Conservation (phyloP, 2,113 vertebrate species). For the Castor canadensis region DNA sequence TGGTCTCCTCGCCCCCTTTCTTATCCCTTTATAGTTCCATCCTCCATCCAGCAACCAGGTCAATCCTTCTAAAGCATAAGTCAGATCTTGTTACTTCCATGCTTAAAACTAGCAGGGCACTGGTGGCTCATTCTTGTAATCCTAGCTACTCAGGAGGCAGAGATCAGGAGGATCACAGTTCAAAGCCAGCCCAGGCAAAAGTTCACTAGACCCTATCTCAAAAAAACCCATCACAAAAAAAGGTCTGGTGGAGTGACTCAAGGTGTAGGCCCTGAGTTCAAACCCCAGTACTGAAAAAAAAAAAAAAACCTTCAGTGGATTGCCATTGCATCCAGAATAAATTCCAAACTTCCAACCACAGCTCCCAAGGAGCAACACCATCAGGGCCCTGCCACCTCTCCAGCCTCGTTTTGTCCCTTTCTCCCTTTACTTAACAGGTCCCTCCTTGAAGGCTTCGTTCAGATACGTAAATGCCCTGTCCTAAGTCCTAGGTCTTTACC, state of each 20-base stretch:
- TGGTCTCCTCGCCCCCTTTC: background rate
- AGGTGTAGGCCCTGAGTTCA: no score
- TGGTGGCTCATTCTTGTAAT: no score
- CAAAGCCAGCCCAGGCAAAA: no score
- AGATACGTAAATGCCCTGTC: background rate
- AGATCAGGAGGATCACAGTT: no score
- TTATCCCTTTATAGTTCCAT: background rate
- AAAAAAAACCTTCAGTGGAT: background rate
- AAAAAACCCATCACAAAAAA: no score
- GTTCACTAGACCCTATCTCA: no score
- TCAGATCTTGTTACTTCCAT: background rate
- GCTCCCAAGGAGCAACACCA: background rate
- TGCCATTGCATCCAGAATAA: no score
- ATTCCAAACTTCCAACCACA: background rate
- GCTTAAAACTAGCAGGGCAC: constrained; percentile 9
- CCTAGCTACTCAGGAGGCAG: no score
- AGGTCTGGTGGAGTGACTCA: no score
- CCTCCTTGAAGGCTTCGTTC: background rate
- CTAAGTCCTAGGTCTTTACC: background rate
- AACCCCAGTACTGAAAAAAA: no score
- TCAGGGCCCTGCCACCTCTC: background rate
- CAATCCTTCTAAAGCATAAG: background rate
- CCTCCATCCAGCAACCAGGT: background rate
- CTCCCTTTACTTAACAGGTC: background rate
- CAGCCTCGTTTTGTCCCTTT: background rate